Percentiles rank a stretch among this genome's conserved stretches.
phyloP scores from a whole-genome alignment of 2,888 invertebrate species.

The Stegana nigrithorax region DNA sequence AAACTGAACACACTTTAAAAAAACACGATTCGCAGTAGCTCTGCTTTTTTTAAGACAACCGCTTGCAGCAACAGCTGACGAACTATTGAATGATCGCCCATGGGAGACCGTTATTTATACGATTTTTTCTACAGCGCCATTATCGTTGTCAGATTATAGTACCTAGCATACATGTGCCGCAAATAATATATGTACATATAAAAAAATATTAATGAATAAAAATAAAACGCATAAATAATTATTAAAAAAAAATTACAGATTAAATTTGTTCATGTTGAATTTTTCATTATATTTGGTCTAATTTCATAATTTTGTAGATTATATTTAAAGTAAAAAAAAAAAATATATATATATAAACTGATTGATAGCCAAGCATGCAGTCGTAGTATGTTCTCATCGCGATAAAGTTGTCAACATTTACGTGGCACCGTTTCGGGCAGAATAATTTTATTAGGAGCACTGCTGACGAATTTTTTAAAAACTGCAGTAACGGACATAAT shows the following conservation, averaged over 20 bases:
- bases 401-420: no score
- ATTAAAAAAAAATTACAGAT: neutral
- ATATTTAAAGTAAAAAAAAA: neutral
- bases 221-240: neutral
- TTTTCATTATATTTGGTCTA: neutral
- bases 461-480: no score
- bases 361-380: no score
- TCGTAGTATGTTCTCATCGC: no score
- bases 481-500: no score
- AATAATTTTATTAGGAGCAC: no score
- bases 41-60: slow-evolving; percentile 18
- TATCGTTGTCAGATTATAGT: no score
- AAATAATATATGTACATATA: slow-evolving; percentile 20
- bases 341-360: no score
- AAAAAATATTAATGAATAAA: neutral
- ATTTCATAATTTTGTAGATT: neutral
- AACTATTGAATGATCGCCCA: slow-evolving; percentile 45
- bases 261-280: neutral
- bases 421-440: no score
- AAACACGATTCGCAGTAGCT: neutral
- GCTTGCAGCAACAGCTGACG: slow-evolving; percentile 27
- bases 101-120: slow-evolving; percentile 48
- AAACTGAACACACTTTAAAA: neutral
- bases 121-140: slow-evolving; percentile 19
- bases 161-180: no score